phyloP scores from a whole-genome alignment of 1,140 invertebrate genomes.

The Sweltsa coloradensis region DNA sequence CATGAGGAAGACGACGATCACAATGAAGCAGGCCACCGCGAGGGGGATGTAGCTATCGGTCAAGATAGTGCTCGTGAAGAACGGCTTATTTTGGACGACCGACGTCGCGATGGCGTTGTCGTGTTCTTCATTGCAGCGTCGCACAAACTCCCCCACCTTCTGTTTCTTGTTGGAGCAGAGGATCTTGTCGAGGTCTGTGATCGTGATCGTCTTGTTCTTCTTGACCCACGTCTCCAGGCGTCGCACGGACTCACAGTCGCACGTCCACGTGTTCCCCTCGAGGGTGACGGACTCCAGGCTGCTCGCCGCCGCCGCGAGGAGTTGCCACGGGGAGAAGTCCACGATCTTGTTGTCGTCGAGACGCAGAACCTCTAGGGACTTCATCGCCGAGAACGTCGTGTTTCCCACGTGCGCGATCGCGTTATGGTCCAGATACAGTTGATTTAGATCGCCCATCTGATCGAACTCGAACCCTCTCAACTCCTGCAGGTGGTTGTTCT shows the following conservation, averaged over 20 bases:
- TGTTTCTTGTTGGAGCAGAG: constrained; percentile 38
- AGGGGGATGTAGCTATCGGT: constrained; percentile 55
- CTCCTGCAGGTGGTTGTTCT: constrained; percentile 33
- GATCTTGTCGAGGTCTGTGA: constrained; percentile 41
- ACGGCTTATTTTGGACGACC: constrained; percentile 42
- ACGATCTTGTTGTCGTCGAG: constrained; percentile 37
- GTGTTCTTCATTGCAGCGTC: constrained; percentile 44
- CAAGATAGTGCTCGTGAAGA: constrained; percentile 34
- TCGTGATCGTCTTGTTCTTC: constrained; percentile 33
- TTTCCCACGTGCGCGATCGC: constrained; percentile 31
- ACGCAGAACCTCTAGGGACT: constrained; percentile 32
- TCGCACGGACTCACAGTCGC: constrained; percentile 51
- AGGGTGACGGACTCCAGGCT: constrained; percentile 45
- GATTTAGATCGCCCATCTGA: constrained; percentile 31
- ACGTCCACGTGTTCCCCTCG: constrained; percentile 59
- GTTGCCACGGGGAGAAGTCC: constrained; percentile 34
- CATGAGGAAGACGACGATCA: constrained; percentile 55
- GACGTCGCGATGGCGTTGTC: constrained; percentile 46
- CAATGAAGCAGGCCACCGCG: constrained; percentile 55
- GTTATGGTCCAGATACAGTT: constrained; percentile 39
- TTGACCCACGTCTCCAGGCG: constrained; percentile 51
- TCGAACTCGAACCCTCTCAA: constrained; percentile 40
- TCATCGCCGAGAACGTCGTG: constrained; percentile 33
- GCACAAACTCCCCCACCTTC: constrained; percentile 44
- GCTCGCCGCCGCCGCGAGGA: constrained; percentile 38